These are phyloP conservation scores for Perca schrenkii DNA, from an alignment of 2,113 vertebrate species.

Conservation along the genomic window DNA sequence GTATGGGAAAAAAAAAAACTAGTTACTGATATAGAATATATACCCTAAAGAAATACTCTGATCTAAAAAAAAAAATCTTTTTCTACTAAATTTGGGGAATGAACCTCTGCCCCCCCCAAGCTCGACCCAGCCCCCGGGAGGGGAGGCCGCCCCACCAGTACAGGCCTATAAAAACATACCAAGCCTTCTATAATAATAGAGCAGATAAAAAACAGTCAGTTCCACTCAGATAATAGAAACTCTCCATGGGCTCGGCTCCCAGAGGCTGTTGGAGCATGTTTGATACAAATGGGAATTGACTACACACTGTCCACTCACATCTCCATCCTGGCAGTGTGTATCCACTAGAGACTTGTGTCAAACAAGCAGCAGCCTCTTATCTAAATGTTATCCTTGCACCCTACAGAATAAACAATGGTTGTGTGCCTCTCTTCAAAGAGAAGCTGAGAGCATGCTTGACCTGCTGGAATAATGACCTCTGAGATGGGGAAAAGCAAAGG, in stretches of 20 bases:
- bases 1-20: not conserved
- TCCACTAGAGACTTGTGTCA: slow-evolving; percentile 47
- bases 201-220: slow-evolving; percentile 53
- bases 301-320: slow-evolving; percentile 26
- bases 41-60: too few relatives aligned
- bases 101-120: not conserved
- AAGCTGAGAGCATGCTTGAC: slow-evolving; percentile 35
- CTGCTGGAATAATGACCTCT: slow-evolving; percentile 54
- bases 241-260: slow-evolving; percentile 28
- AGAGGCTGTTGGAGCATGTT: slow-evolving; percentile 18
- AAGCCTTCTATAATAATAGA: slow-evolving; percentile 62
- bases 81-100: slow-evolving; percentile 1
- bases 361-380: slow-evolving; percentile 59
- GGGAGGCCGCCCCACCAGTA: not conserved
- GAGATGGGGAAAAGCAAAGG: slow-evolving; percentile 20
- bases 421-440: slow-evolving; percentile 63
- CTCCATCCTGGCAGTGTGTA: slow-evolving; percentile 13
- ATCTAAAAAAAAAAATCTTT: too few relatives aligned
- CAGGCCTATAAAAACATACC: slow-evolving; percentile 56
- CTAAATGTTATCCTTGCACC: slow-evolving; percentile 68
- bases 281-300: slow-evolving; percentile 25
- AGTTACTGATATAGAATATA: too few relatives aligned
- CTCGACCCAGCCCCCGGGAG: slow-evolving; percentile 8
- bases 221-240: slow-evolving; percentile 51
- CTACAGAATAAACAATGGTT: slow-evolving; percentile 65